These are phyloP conservation scores for Drosophila mimica DNA, from an alignment of 2,888 invertebrate genomes.

Conservation along the genomic window DNA sequence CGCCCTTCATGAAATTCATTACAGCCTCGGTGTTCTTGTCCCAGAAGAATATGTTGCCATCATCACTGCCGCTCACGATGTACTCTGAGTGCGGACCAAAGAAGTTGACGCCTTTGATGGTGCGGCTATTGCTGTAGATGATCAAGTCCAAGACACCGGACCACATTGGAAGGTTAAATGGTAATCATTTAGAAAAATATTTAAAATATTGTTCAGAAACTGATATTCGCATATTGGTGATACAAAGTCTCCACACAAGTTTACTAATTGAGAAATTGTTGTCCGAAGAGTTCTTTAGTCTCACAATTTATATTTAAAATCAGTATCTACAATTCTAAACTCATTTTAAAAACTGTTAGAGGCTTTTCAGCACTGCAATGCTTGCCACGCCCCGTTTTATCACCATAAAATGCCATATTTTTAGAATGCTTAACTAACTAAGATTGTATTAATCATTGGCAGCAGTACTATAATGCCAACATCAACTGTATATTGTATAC, in stretches of 20 bases:
- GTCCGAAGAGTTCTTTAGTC: background rate
- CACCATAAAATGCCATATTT: too few species aligned
- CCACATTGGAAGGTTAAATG: background rate
- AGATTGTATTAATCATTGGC: background rate
- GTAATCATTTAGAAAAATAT: background rate
- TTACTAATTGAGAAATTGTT: background rate
- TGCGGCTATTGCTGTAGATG: slow-evolving; percentile 87
- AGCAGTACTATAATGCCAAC: background rate
- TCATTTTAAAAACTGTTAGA: too few species aligned
- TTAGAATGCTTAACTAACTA: background rate
- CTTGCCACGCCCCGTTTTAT: too few species aligned
- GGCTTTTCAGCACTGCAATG: too few species aligned
- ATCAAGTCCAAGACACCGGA: background rate
- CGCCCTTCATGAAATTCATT: slow-evolving; percentile 94
- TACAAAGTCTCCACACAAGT: background rate
- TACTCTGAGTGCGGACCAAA: slow-evolving; percentile 96
- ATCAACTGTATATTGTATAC: too few species aligned
- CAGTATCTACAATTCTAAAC: background rate
- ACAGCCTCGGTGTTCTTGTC: slow-evolving; percentile 94
- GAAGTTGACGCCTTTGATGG: slow-evolving; percentile 96
- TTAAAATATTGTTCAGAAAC: background rate
- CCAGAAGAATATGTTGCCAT: slow-evolving; percentile 95
- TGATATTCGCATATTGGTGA: background rate
- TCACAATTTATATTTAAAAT: background rate
- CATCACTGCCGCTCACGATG: slow-evolving; percentile 97